Evolutionary conservation across 2,113 vertebrate genomes (phyloP).

Genomic region (Gambusia holbrooki): DNA sequence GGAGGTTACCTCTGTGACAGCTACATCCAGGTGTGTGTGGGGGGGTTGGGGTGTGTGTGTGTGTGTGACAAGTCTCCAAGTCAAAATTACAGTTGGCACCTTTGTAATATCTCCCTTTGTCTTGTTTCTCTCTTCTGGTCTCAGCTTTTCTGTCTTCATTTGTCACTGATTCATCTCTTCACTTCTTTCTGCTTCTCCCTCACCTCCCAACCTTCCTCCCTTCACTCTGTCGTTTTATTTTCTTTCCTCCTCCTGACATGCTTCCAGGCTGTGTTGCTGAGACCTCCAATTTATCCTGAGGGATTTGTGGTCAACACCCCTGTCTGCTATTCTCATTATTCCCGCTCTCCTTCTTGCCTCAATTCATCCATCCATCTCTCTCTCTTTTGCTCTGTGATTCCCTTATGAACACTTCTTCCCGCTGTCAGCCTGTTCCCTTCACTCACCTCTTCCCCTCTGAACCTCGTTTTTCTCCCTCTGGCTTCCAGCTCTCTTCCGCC

Average conservation of each 20-base stretch:
- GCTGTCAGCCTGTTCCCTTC: constrained; percentile 42
- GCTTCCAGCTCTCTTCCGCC: constrained; percentile 44
- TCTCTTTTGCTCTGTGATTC: constrained; percentile 41
- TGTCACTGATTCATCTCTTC: constrained; percentile 49
- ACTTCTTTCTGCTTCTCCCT: constrained; percentile 14
- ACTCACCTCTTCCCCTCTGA: constrained; percentile 57
- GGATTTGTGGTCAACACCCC: constrained; percentile 74
- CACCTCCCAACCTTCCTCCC: constrained; percentile 20
- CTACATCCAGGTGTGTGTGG: constrained; percentile 7
- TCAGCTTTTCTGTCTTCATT: constrained; percentile 47
- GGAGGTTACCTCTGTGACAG: constrained; percentile 36
- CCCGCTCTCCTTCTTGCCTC: constrained; percentile 40
- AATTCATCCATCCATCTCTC: constrained; percentile 51
- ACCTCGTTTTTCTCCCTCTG: constrained; percentile 37
- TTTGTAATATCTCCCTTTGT: constrained; percentile 32
- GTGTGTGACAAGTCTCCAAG: constrained; percentile 6
- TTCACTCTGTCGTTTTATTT: constrained; percentile 50
- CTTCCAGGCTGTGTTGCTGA: constrained; percentile 48
- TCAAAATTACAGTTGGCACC: constrained; percentile 35
- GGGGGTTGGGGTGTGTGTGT: not conserved
- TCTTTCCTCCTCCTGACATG: constrained; percentile 52
- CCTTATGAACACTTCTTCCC: constrained; percentile 45
- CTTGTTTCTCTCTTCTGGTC: constrained; percentile 22
- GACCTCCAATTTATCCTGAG: constrained; percentile 61
- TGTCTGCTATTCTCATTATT: constrained; percentile 79